phyloP scores from a whole-genome alignment of 2,888 invertebrate genomes.

The Melinaea marsaeus region DNA sequence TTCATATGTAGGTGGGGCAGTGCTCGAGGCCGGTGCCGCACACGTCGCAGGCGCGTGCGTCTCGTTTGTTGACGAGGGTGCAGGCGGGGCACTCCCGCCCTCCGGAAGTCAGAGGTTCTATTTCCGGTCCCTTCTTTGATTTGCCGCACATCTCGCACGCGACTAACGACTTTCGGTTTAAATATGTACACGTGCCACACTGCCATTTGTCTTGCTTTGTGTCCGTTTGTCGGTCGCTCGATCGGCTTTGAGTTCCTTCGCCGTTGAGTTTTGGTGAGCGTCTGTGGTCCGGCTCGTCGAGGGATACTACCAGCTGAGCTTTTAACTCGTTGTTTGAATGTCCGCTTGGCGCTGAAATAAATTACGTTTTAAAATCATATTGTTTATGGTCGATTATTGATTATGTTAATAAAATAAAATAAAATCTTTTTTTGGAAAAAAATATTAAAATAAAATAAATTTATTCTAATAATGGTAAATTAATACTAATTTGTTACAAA shows the following conservation, averaged over 20 bases:
- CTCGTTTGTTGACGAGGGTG: slow-evolving; percentile 85
- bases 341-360: slow-evolving; percentile 38
- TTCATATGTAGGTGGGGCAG: slow-evolving; percentile 86
- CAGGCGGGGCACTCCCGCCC: slow-evolving; percentile 86
- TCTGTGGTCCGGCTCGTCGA: slow-evolving; percentile 61
- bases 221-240: slow-evolving; percentile 34
- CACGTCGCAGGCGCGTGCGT: slow-evolving; percentile 81
- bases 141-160: slow-evolving; percentile 89
- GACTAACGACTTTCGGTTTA: slow-evolving; percentile 73
- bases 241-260: slow-evolving; percentile 37
- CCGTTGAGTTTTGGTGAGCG: slow-evolving; percentile 42
- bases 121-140: slow-evolving; percentile 78
- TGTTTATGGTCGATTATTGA: background rate
- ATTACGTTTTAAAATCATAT: background rate
- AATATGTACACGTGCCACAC: slow-evolving; percentile 84
- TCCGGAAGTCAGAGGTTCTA: slow-evolving; percentile 82
- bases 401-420: background rate
- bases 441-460: too few species aligned
- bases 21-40: slow-evolving; percentile 83
- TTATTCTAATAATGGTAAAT: too few species aligned
- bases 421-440: too few species aligned
- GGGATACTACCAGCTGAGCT: slow-evolving; percentile 64
- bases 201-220: slow-evolving; percentile 76
- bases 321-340: slow-evolving; percentile 58
- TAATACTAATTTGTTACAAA: too few species aligned